Conservation (phyloP, 1,140 invertebrate species). For the Oncopodura yosiiana region DNA sequence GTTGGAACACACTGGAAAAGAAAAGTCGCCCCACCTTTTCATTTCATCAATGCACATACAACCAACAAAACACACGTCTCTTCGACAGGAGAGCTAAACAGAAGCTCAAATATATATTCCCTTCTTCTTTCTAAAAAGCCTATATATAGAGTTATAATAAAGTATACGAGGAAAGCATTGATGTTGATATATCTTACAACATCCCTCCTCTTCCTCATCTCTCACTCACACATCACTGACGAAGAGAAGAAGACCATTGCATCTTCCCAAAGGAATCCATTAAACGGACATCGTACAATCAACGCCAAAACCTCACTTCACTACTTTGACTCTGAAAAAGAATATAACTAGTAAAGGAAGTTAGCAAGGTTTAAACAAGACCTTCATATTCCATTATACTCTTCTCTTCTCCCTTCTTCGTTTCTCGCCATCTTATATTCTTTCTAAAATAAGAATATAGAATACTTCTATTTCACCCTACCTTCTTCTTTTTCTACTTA, state of each 20-base stretch:
- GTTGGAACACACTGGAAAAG: too few species aligned
- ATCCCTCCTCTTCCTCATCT: constrained; percentile 8
- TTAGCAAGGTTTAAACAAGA: too few species aligned
- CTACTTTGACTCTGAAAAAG: background rate
- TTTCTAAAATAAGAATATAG: background rate
- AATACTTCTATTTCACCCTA: constrained; percentile 7
- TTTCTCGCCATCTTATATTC: background rate
- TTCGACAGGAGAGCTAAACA: too few species aligned
- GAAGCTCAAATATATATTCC: too few species aligned
- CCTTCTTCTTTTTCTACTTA: background rate
- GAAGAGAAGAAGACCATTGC: too few species aligned
- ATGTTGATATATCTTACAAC: background rate
- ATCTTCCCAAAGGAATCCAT: constrained; percentile 34
- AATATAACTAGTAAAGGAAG: constrained; percentile 1
- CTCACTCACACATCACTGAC: constrained; percentile 19
- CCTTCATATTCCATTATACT: too few species aligned
- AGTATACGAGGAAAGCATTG: background rate
- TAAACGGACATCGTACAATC: constrained; percentile 34
- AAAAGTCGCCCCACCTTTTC: constrained; percentile 23
- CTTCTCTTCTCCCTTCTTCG: constrained; percentile 6
- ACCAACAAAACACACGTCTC: too few species aligned
- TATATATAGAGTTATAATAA: too few species aligned
- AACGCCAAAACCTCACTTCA: constrained; percentile 12
- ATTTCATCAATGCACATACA: constrained; percentile 24
- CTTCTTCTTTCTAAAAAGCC: too few species aligned